Evolutionary conservation across 2,888 invertebrate genomes (phyloP).

Genomic region (Merodon equestris): DNA sequence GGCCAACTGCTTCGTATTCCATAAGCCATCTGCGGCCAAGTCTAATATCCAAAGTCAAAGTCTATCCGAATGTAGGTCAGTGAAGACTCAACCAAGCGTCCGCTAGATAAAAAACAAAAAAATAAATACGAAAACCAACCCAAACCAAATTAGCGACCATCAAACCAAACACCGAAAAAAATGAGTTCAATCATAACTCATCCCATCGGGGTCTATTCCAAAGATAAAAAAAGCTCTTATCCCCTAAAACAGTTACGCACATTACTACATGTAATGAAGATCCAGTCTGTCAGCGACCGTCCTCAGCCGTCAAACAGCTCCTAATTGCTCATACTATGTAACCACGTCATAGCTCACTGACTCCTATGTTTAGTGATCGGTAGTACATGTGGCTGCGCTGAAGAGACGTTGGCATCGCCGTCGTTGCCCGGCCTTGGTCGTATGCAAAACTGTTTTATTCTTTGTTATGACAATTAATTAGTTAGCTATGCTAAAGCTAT

Average conservation of each 20-base stretch:
- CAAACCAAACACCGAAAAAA: too few relatives aligned
- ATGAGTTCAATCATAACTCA: too few relatives aligned
- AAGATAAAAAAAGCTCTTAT: conserved; percentile 14
- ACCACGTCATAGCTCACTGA: neutral
- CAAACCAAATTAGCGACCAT: conserved; percentile 12
- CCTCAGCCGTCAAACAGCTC: conserved; percentile 9
- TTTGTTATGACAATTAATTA: conserved; percentile 59
- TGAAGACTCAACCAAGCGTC: conserved; percentile 28
- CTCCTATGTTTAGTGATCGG: too few relatives aligned
- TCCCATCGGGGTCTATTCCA: neutral
- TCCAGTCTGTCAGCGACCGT: neutral
- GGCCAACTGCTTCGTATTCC: conserved; percentile 20
- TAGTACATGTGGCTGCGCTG: conserved; percentile 7
- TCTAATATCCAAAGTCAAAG: conserved; percentile 11
- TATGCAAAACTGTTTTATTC: conserved; percentile 50
- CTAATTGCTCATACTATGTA: conserved; percentile 48
- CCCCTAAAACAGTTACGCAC: neutral
- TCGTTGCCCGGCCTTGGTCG: conserved; percentile 38
- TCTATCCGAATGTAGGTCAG: conserved; percentile 35
- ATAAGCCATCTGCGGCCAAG: conserved; percentile 1
- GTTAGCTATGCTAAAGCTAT: neutral
- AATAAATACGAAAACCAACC: too few relatives aligned
- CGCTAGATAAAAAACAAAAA: conserved; percentile 29
- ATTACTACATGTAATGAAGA: conserved; percentile 35
- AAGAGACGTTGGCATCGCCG: conserved; percentile 20